A percentile compares a stretch with the other conserved stretches of the same genome.
Conservation (phyloP, 2,797 vertebrate species). For the Cyprinella venusta region DNA sequence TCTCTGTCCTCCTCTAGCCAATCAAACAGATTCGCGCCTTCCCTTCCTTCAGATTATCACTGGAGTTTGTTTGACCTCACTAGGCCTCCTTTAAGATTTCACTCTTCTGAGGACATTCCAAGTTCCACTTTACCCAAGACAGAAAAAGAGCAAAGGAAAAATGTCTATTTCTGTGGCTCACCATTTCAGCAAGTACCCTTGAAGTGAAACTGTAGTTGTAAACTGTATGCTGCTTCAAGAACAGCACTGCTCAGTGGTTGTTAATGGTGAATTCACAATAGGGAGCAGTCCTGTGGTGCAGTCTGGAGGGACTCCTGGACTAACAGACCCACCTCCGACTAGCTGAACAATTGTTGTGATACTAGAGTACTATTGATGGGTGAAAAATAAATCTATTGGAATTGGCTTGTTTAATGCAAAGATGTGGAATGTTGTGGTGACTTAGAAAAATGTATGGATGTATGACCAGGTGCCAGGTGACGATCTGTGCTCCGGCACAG, state of each 20-base stretch:
- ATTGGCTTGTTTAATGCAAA: neutral
- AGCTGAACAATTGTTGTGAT: neutral
- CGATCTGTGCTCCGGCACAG: neutral
- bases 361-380: neutral
- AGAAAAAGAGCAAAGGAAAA: constrained; percentile 34
- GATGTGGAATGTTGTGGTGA: neutral
- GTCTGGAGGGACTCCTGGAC: constrained; percentile 79
- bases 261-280: constrained; percentile 75
- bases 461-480: constrained; percentile 52
- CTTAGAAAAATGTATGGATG: constrained; percentile 3
- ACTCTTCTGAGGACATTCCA: constrained; percentile 21
- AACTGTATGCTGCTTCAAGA: constrained; percentile 69
- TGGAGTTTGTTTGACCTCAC: constrained; percentile 26
- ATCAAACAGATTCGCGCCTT: constrained; percentile 24
- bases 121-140: constrained; percentile 16
- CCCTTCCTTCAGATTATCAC: neutral
- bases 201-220: neutral
- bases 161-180: neutral
- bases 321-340: constrained; percentile 58
- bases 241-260: constrained; percentile 78
- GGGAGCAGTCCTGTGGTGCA: constrained; percentile 75
- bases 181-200: neutral
- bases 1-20: constrained; percentile 18
- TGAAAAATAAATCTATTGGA: neutral
- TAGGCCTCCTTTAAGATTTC: constrained; percentile 30